A percentile compares a stretch with the other conserved stretches of the same genome.
Conservation (phyloP, 2,797 vertebrate species). For the Otus scops region DNA sequence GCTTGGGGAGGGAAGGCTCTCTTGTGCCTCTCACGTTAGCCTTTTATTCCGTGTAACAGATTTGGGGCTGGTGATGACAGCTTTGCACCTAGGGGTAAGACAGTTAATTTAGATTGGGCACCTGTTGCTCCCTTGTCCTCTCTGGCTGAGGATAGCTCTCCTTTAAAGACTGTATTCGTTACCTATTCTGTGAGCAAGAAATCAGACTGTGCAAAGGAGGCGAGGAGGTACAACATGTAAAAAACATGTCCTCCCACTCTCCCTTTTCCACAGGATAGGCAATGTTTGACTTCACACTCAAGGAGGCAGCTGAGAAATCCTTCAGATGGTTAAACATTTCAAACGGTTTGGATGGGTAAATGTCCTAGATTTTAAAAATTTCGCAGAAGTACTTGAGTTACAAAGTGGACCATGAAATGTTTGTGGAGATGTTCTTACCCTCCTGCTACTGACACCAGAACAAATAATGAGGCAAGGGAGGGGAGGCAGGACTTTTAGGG, state of each 20-base stretch:
- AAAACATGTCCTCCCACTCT: slow-evolving; percentile 69
- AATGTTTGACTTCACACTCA: slow-evolving; percentile 55
- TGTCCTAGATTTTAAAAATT: slow-evolving; percentile 39
- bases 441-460: background rate
- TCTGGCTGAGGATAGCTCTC: background rate
- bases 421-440: background rate
- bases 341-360: background rate
- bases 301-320: slow-evolving; percentile 58
- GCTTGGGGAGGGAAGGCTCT: background rate
- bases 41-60: slow-evolving; percentile 12
- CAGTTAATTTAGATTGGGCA: background rate
- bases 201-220: slow-evolving; percentile 62
- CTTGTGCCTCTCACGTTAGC: slow-evolving; percentile 1
- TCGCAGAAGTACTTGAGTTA: background rate
- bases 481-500: background rate
- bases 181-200: background rate
- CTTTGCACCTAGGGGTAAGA: slow-evolving; percentile 11
- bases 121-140: slow-evolving; percentile 26
- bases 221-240: slow-evolving; percentile 57
- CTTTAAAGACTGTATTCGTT: background rate
- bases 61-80: background rate
- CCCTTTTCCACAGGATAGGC: slow-evolving; percentile 7
- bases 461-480: background rate
- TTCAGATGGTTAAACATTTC: slow-evolving; percentile 55
- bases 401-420: slow-evolving; percentile 25